Percentiles rank a stretch among this genome's conserved stretches.
These are phyloP conservation scores for Pseudochirops cupreus DNA, from an alignment of 2,797 vertebrate species.

Conservation along the genomic window DNA sequence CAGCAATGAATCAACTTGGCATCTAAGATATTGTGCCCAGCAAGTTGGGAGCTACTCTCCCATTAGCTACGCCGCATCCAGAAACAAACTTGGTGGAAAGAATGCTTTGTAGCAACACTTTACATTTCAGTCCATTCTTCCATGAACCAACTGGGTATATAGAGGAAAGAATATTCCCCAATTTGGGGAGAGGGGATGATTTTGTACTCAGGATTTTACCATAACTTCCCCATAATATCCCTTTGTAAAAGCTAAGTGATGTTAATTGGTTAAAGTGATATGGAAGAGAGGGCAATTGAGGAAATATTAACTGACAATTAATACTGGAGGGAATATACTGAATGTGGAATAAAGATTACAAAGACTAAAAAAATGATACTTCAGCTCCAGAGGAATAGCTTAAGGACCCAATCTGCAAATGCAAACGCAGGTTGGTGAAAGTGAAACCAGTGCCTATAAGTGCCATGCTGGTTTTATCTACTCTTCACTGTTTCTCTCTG, in stretches of 20 bases:
- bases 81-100: neutral
- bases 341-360: neutral
- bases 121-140: neutral
- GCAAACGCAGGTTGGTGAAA: neutral
- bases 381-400: neutral
- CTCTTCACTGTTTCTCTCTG: neutral
- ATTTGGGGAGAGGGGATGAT: neutral
- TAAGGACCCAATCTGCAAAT: neutral
- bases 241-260: neutral
- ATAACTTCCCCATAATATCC: neutral
- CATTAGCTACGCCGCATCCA: neutral
- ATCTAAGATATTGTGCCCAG: neutral
- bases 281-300: neutral
- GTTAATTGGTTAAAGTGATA: neutral
- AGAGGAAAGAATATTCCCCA: neutral
- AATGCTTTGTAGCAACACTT: neutral
- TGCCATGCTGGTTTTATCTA: neutral
- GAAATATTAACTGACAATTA: neutral
- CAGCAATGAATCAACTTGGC: neutral
- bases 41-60: neutral
- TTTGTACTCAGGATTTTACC: neutral
- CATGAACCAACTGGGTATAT: neutral
- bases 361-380: neutral
- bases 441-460: neutral
- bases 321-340: neutral